Evolutionary conservation across 1,140 invertebrate genomes (phyloP).

Genomic region (Thaumatotibia leucotreta): DNA sequence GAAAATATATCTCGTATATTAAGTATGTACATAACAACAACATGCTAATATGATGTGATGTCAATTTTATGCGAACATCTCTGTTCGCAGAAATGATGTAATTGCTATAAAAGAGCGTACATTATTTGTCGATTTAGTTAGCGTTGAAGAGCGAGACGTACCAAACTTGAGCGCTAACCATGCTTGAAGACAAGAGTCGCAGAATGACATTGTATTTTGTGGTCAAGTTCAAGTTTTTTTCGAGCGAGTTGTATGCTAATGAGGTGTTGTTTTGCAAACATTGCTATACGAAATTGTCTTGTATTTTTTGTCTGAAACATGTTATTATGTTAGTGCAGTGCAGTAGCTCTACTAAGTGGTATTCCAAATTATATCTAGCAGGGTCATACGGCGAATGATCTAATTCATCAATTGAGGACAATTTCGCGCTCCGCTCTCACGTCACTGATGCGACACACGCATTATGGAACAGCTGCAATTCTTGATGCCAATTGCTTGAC

Average conservation of each 20-base stretch:
- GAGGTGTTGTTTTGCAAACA: constrained; percentile 5
- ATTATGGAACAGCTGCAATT: constrained; percentile 61
- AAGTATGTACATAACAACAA: constrained; percentile 10
- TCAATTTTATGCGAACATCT: constrained; percentile 13
- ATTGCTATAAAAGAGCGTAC: constrained; percentile 36
- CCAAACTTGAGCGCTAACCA: constrained; percentile 36
- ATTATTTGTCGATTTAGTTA: constrained; percentile 57
- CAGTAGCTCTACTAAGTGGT: background rate
- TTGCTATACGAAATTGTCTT: background rate
- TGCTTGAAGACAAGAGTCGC: constrained; percentile 28
- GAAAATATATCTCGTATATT: constrained; percentile 4
- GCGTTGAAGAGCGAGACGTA: constrained; percentile 25
- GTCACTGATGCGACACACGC: constrained; percentile 23
- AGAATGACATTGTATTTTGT: constrained; percentile 50
- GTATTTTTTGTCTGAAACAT: background rate
- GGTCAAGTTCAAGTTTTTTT: constrained; percentile 64
- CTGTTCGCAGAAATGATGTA: constrained; percentile 51
- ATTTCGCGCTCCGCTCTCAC: constrained; percentile 47
- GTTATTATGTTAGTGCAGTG: background rate
- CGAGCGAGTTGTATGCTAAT: constrained; percentile 11
- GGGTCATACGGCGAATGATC: constrained; percentile 30
- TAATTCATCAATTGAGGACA: constrained; percentile 67
- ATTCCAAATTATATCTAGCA: constrained; percentile 20
- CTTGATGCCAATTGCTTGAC: constrained; percentile 52
- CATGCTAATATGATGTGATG: constrained; percentile 2